phyloP scores from a whole-genome alignment of 2,113 vertebrate genomes.

The Rhombomys opimus region DNA sequence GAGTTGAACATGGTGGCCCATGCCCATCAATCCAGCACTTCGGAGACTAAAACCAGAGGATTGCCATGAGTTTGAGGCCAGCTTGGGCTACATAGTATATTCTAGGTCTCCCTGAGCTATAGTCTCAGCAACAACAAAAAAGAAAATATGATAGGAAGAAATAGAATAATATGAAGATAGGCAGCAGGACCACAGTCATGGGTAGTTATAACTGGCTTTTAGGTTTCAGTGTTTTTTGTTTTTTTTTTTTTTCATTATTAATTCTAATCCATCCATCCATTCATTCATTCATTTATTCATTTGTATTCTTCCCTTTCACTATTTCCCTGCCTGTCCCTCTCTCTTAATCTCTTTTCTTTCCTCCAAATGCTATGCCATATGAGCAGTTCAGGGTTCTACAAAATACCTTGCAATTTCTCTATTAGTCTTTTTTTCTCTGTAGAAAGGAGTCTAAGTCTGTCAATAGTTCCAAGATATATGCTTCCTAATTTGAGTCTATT shows the following conservation, averaged over 20 bases:
- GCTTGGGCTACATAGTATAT: neutral
- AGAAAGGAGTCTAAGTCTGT: conserved; percentile 15
- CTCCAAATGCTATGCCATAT: neutral
- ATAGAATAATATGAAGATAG: neutral
- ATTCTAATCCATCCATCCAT: neutral
- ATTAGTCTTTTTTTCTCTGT: neutral
- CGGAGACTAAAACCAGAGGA: neutral
- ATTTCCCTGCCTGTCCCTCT: neutral
- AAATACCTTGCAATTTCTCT: neutral
- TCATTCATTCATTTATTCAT: neutral
- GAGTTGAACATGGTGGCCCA: neutral
- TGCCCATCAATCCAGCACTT: neutral
- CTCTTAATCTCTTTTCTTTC: neutral
- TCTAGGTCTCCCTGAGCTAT: neutral
- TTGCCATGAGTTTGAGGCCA: neutral
- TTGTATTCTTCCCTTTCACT: neutral
- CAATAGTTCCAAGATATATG: neutral
- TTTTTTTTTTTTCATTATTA: neutral
- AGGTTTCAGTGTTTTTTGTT: neutral
- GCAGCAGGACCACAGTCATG: neutral
- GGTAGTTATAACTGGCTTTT: neutral
- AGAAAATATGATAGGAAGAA: neutral
- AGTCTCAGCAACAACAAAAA: neutral
- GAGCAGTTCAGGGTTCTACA: neutral
- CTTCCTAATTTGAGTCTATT: conserved; percentile 11